Percentiles rank a stretch among this genome's conserved stretches.
Conservation (phyloP, 2,797 vertebrate species). For the Mus spretus region DNA sequence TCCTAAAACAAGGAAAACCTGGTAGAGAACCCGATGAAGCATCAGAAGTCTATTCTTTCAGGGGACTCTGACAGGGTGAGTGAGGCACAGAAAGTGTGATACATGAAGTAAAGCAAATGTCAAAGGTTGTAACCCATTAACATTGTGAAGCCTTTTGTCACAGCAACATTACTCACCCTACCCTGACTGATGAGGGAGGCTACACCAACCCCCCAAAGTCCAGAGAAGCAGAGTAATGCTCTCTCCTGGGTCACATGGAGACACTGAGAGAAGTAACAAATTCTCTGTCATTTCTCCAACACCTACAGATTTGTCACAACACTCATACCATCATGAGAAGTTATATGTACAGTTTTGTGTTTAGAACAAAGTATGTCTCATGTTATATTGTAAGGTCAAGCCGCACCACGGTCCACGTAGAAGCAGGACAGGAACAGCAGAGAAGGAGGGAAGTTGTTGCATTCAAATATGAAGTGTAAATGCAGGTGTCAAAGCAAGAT, state of each 20-base stretch:
- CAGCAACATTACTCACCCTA: background rate
- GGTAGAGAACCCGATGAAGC: background rate
- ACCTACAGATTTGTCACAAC: background rate
- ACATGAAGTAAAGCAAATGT: background rate
- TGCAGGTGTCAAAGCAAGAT: constrained; percentile 26
- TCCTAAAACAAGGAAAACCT: background rate
- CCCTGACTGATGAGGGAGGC: background rate
- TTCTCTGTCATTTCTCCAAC: background rate
- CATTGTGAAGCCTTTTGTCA: background rate
- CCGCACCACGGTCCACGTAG: background rate
- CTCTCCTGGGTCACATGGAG: background rate
- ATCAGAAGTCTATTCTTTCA: background rate
- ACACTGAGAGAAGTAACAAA: background rate
- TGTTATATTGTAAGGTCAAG: background rate
- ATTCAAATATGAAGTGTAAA: constrained; percentile 45
- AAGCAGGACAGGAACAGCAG: background rate
- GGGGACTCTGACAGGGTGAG: background rate
- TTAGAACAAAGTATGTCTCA: background rate
- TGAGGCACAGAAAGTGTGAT: background rate
- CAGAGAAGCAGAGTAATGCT: background rate
- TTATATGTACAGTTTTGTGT: background rate
- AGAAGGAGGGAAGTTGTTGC: background rate
- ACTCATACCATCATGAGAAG: background rate
- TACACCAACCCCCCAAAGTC: background rate
- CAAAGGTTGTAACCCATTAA: background rate